Percentiles rank a stretch among this genome's conserved stretches.
Conservation (phyloP, 2,888 invertebrate genomes). For the Sphecodes monilicornis region DNA sequence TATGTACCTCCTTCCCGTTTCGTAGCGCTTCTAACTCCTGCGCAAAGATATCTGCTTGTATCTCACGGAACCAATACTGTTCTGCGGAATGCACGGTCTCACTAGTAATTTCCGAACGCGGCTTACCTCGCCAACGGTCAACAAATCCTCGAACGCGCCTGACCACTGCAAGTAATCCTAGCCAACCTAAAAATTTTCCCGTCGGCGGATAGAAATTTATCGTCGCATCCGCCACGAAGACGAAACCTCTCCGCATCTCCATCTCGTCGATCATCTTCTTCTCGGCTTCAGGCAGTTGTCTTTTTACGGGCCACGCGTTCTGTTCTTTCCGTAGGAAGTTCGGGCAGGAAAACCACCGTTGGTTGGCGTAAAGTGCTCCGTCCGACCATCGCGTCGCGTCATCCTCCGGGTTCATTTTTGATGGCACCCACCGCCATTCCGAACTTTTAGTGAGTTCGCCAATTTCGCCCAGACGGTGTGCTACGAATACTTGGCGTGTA, state of each 20-base stretch:
- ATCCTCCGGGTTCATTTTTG: conserved; percentile 8
- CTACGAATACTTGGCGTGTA: background rate
- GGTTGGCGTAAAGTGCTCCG: too few species aligned
- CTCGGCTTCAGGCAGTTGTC: background rate
- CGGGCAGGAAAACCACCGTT: background rate
- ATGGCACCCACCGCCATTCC: conserved; percentile 19
- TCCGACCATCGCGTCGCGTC: background rate
- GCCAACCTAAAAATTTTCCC: background rate
- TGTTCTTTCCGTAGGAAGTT: background rate
- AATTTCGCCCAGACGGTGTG: conserved; percentile 6
- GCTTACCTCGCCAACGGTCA: background rate
- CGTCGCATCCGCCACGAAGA: background rate
- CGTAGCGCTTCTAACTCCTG: background rate
- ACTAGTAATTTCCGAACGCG: background rate
- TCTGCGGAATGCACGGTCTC: background rate
- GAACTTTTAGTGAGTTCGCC: background rate
- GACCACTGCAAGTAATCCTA: background rate
- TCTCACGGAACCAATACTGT: background rate
- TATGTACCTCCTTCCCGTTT: background rate
- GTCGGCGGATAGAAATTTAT: background rate
- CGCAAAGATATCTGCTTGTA: background rate
- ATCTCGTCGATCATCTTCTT: background rate
- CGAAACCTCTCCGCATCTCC: background rate
- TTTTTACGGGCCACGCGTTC: background rate
- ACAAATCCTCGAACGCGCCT: background rate